phyloP scores from a whole-genome alignment of 1,140 invertebrate species.

The Batillaria attramentaria region DNA sequence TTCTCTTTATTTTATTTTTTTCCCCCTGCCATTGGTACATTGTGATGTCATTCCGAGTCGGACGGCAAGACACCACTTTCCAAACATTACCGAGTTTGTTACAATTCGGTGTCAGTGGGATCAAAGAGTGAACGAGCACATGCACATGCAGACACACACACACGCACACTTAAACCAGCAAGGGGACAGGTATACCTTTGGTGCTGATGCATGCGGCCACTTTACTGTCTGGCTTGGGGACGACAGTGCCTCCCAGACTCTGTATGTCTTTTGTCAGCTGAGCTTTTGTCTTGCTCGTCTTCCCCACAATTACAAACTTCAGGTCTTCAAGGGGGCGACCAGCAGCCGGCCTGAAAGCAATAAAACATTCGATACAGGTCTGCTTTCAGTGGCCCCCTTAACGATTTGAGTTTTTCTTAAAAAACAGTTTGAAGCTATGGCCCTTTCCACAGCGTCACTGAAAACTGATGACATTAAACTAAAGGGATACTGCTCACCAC shows the following conservation, averaged over 20 bases:
- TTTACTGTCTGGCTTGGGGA: conserved; percentile 78
- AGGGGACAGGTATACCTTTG: conserved; percentile 68
- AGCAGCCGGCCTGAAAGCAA: background rate
- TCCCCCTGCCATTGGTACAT: no score
- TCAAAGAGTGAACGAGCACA: background rate
- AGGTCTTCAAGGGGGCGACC: conserved; percentile 81
- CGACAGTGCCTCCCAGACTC: conserved; percentile 83
- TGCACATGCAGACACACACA: background rate
- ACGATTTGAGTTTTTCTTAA: no score
- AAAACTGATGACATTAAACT: no score
- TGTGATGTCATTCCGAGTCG: no score
- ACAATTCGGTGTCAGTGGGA: no score
- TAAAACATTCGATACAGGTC: no score
- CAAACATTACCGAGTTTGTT: no score
- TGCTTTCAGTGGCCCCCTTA: no score
- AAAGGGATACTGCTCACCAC: no score
- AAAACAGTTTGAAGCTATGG: background rate
- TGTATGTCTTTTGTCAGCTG: conserved; percentile 80
- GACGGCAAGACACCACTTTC: no score
- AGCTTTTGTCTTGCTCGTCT: conserved; percentile 75
- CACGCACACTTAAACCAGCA: background rate
- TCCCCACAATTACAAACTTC: conserved; percentile 84
- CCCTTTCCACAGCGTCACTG: no score
- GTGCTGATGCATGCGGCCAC: conserved; percentile 85
- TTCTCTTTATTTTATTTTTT: no score